Evolutionary conservation across 1,140 invertebrate genomes (phyloP).

Genomic region (silkworm (Bombyx mori)): ASM3026992v2 NC_085110.1:13211001-13211500

Average conservation of each 20-base stretch:
- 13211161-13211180: constrained; percentile 82
- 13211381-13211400: no score
- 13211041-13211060: constrained; percentile 73
- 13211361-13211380: no score
- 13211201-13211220: constrained; percentile 79
- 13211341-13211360: no score
- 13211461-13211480: no score
- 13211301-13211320: no score
- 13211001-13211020: constrained; percentile 65
- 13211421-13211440: no score
- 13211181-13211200: constrained; percentile 76
- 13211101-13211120: constrained; percentile 52
- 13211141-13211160: constrained; percentile 82
- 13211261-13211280: no score
- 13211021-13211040: constrained; percentile 19
- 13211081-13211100: constrained; percentile 80
- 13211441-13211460: no score
- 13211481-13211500: no score
- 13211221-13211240: background rate
- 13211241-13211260: background rate
- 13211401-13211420: no score
- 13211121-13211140: constrained; percentile 71
- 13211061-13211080: constrained; percentile 75
- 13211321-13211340: no score
- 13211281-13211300: no score